Conservation (phyloP, 64 coral and sea anemone species). For the Stichodactyla helianthus region DNA sequence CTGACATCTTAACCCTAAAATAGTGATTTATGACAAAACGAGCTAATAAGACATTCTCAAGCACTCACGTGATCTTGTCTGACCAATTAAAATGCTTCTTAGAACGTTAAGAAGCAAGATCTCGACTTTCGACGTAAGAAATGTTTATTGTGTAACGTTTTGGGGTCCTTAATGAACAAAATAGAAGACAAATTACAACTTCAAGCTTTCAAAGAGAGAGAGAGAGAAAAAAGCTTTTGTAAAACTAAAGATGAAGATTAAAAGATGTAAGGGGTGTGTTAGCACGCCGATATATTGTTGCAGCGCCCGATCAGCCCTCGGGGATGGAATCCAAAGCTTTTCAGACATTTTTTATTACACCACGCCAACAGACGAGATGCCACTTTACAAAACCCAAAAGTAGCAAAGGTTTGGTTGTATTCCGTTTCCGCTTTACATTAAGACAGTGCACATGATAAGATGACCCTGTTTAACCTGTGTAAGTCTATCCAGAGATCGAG, state of each 20-base stretch:
- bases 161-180: no score
- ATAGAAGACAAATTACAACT: no score
- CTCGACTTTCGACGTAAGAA: neutral
- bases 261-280: neutral
- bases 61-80: neutral
- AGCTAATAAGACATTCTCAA: constrained; percentile 19
- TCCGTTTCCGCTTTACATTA: constrained; percentile 19
- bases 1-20: constrained; percentile 27
- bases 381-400: neutral
- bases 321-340: neutral
- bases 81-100: neutral
- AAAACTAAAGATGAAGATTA: neutral
- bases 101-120: neutral
- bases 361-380: neutral
- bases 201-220: no score
- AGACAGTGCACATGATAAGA: neutral
- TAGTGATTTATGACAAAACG: constrained; percentile 28
- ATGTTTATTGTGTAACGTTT: neutral
- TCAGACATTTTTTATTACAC: neutral
- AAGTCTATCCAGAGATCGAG: neutral
- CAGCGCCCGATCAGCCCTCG: neutral
- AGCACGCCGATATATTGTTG: neutral
- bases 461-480: constrained; percentile 29
- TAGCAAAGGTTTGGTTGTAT: constrained; percentile 12
- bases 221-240: neutral